Conservation (phyloP, 2,113 vertebrate genomes). For the Falco punctatus region DNA sequence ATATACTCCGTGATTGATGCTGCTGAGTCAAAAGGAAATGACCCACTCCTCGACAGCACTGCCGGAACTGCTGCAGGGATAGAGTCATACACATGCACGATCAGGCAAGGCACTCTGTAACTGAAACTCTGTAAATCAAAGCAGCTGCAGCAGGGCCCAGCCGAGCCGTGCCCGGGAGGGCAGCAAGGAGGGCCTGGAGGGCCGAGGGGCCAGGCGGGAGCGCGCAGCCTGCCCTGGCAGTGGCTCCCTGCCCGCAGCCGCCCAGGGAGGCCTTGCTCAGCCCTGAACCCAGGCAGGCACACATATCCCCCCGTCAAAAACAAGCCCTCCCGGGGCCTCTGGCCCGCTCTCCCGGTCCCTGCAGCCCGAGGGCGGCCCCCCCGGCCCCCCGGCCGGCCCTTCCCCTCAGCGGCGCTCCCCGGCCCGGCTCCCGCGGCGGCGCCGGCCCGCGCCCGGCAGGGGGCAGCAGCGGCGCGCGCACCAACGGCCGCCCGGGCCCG, state of each 20-base stretch:
- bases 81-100: neutral
- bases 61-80: conserved; percentile 14
- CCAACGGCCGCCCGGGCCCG: neutral
- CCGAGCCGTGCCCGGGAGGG: neutral
- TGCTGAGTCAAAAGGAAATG: conserved; percentile 52
- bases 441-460: neutral
- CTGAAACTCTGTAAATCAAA: neutral
- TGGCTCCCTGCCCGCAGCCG: neutral
- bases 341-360: fast-evolving
- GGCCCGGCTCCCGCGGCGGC: neutral
- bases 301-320: fast-evolving
- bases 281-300: neutral
- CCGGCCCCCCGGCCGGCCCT: neutral
- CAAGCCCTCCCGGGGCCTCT: too few species aligned
- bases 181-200: fast-evolving
- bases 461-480: conserved; percentile 7
- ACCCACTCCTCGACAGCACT: neutral
- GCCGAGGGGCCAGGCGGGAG: neutral
- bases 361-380: too few species aligned
- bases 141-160: neutral
- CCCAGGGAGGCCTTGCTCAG: neutral
- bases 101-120: neutral
- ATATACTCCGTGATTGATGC: neutral
- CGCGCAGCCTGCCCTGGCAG: neutral
- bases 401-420: too few species aligned